Evolutionary conservation across 2,113 vertebrate species (phyloP).

Genomic region (Paedocypris sp.): DNA sequence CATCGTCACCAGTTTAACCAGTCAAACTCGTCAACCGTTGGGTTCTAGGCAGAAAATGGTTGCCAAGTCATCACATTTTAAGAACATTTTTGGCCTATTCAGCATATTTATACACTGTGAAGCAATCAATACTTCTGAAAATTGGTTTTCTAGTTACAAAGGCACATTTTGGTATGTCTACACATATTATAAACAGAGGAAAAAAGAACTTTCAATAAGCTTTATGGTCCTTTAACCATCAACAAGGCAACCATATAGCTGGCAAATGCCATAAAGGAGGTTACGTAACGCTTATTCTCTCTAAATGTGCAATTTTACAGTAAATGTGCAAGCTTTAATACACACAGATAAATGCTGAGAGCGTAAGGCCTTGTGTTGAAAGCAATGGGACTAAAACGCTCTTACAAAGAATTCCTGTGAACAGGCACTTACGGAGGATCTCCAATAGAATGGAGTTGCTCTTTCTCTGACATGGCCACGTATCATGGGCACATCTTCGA

Average conservation of each 20-base stretch:
- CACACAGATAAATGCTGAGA: too few species aligned
- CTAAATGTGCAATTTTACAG: neutral
- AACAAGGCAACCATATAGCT: neutral
- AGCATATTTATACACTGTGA: too few species aligned
- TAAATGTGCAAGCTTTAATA: neutral
- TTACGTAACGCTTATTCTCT: neutral
- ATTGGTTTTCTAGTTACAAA: neutral
- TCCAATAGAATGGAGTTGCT: too few species aligned
- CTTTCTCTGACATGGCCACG: too few species aligned
- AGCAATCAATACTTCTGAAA: too few species aligned
- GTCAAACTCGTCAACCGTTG: neutral
- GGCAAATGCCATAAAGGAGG: neutral
- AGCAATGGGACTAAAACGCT: too few species aligned
- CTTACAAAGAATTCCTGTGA: too few species aligned
- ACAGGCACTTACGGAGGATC: too few species aligned
- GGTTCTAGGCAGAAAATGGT: too few species aligned
- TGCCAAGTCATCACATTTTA: too few species aligned
- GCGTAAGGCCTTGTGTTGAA: too few species aligned
- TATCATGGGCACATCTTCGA: neutral
- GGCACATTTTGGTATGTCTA: neutral
- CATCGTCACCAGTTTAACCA: neutral
- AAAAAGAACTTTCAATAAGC: too few species aligned
- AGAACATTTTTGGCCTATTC: neutral
- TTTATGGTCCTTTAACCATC: neutral
- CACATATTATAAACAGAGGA: neutral